Evolutionary conservation across 2,797 vertebrate species (phyloP).

Genomic region (Rhynchonycteris naso): DNA sequence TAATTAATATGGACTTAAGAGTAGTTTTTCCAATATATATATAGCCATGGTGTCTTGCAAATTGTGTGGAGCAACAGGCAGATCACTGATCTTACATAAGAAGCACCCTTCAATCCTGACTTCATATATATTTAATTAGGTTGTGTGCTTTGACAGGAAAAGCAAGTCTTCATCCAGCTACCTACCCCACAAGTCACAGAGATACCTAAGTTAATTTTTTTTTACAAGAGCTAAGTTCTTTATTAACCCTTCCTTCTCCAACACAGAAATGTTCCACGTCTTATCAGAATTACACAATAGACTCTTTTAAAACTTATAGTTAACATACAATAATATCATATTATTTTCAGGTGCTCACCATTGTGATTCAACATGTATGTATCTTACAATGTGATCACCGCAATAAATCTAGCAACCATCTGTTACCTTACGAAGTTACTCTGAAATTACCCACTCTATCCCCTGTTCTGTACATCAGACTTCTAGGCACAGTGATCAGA

Average conservation of each 20-base stretch:
- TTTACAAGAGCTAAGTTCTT: background rate
- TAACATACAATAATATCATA: background rate
- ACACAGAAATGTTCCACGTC: background rate
- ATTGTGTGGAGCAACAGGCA: background rate
- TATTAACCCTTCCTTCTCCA: background rate
- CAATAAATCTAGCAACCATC: background rate
- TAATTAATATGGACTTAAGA: background rate
- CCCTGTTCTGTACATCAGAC: background rate
- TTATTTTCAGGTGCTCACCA: background rate
- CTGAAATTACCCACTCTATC: background rate
- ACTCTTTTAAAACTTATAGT: background rate
- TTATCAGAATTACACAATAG: background rate
- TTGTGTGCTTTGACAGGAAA: background rate
- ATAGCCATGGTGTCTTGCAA: background rate
- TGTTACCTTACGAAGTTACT: background rate
- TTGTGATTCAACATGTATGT: background rate
- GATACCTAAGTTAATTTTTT: background rate
- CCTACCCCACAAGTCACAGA: accelerated
- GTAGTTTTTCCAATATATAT: too few species aligned
- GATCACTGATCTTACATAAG: background rate
- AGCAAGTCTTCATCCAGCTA: background rate
- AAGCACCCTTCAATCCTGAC: accelerated
- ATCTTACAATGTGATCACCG: background rate
- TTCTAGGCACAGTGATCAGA: background rate
- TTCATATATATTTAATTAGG: background rate